Base-by-base conservation (phyloP, 2,888 invertebrate species). In the Cheilosia vernalis region DNA sequence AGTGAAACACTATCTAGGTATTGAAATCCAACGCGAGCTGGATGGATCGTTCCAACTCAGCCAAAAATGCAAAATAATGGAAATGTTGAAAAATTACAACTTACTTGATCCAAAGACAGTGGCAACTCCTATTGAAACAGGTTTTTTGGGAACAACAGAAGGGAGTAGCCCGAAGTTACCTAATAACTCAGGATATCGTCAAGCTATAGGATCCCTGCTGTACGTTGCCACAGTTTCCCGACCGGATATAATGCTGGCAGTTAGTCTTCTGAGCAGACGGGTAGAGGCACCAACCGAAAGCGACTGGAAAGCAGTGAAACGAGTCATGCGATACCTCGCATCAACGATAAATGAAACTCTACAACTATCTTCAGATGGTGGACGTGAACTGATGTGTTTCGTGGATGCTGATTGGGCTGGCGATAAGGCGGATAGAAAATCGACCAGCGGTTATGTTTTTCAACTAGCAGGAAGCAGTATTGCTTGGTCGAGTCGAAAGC, bases 1-100 rank as follows among this genome's bases (percentile, higher is more conserved):
- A n/a, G 47, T 47, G 17, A 47, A n/a, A n/a, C 47, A 17, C 17
- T 47, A 47, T 17, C 47, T n/a, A n/a, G 47, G 47, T n/a, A 47
- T 47, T 47, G 47, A 47, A n/a, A 17, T n/a, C 6, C 9, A 47
- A 27, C 17, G 47, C n/a, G 7, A 47, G n/a, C 10, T 17, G 6
- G n/a, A 47, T 47, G 47, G n/a, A 6, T 47, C 47, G 15, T 47
- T 47, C 17, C n/a, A n/a, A n/a, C n/a, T n/a, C n/a, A n/a, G n/a
- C n/a, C n/a, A n/a, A n/a, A n/a, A n/a, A n/a, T n/a, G 17, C 4
- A 47, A 4, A 17, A 17, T 27, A 27, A 27, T 27, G 27, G 27
- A 21, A 4, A 27, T 27, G 27, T 5, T 27, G 5, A 27, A 47
- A n/a, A 7, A 17, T 2, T 21, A 47, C n/a, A 47, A 47, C 3